Conservation (phyloP, 2,797 vertebrate species). For the Trachurus trachurus region DNA sequence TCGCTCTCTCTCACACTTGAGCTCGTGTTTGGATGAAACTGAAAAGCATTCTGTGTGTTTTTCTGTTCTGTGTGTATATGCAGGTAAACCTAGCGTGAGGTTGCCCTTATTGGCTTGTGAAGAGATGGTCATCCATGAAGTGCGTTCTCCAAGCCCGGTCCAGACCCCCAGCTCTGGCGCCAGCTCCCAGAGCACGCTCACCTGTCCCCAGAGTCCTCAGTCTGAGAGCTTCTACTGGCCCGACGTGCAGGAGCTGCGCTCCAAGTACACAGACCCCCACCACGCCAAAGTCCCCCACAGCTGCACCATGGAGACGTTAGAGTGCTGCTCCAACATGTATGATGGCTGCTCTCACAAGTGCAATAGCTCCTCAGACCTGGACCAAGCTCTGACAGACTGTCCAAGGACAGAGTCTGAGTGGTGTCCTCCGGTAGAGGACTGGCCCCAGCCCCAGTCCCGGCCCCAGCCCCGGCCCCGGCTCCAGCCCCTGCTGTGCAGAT, state of each 20-base stretch:
- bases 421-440: slow-evolving; percentile 50
- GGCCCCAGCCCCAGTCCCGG: slow-evolving; percentile 28
- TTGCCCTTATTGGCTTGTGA: slow-evolving; percentile 74
- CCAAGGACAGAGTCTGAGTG: slow-evolving; percentile 15
- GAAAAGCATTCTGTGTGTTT: slow-evolving; percentile 16
- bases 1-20: slow-evolving; percentile 29
- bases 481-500: slow-evolving; percentile 74
- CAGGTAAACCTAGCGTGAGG: slow-evolving; percentile 85
- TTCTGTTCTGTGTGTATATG: slow-evolving; percentile 43
- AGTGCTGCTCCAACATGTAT: slow-evolving; percentile 46
- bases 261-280: slow-evolving; percentile 82
- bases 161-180: slow-evolving; percentile 63
- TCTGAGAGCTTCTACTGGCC: slow-evolving; percentile 92
- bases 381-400: slow-evolving; percentile 46
- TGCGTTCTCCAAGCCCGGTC: slow-evolving; percentile 74
- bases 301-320: slow-evolving; percentile 77
- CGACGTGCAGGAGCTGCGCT: slow-evolving; percentile 91
- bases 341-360: slow-evolving; percentile 61
- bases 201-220: slow-evolving; percentile 84
- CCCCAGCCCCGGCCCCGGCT: not conserved
- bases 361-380: slow-evolving; percentile 55
- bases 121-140: slow-evolving; percentile 79
- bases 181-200: slow-evolving; percentile 72
- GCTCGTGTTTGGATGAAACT: slow-evolving; percentile 10
- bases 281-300: slow-evolving; percentile 74